phyloP scores from a whole-genome alignment of 2,888 invertebrate genomes.

The Eudemis profundana region DNA sequence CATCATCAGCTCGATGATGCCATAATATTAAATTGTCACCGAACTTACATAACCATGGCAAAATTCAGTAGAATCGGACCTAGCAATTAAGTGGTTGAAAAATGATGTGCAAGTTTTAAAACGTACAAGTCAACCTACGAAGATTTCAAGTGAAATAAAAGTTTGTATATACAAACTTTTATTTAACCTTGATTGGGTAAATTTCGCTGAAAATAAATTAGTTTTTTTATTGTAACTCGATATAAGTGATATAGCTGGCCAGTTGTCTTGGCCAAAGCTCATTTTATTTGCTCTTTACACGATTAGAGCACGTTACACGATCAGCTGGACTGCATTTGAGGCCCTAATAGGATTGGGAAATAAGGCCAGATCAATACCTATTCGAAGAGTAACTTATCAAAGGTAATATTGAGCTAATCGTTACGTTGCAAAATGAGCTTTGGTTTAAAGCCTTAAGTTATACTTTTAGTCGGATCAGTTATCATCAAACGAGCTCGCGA shows the following conservation, averaged over 20 bases:
- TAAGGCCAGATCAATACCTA: constrained; percentile 29
- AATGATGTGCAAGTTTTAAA: no score
- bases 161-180: not conserved
- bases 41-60: no score
- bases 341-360: constrained; percentile 30
- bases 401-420: not conserved
- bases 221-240: not conserved
- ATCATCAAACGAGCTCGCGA: constrained; percentile 1
- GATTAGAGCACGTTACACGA: constrained; percentile 21
- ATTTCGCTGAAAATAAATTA: not conserved
- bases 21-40: no score
- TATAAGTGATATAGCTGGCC: constrained; percentile 1
- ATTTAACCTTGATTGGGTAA: not conserved
- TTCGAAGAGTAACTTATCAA: not conserved
- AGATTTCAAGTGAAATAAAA: no score
- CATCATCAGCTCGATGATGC: no score
- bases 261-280: not conserved
- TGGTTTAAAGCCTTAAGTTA: not conserved
- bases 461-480: not conserved
- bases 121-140: no score
- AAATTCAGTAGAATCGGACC: no score
- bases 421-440: not conserved
- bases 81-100: no score
- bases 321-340: constrained; percentile 16
- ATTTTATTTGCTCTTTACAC: constrained; percentile 19